Evolutionary conservation across 2,113 vertebrate genomes (phyloP).

Genomic region (Meleagris gallopavo): DNA sequence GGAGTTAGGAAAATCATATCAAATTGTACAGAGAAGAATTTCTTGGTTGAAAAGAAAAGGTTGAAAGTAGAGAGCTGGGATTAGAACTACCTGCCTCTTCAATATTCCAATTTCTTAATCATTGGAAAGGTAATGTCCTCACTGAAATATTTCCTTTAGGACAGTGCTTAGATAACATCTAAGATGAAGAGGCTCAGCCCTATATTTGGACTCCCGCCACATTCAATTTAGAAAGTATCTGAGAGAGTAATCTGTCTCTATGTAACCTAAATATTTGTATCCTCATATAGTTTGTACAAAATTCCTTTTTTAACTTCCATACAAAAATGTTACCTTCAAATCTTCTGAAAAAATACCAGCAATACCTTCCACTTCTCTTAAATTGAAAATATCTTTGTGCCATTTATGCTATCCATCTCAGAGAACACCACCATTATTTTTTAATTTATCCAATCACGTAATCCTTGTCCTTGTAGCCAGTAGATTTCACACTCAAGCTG

Average conservation of each 20-base stretch:
- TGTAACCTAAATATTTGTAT: neutral
- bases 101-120: neutral
- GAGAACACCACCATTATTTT: neutral
- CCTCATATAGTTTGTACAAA: neutral
- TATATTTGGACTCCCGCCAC: neutral
- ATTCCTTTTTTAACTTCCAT: neutral
- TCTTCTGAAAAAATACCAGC: neutral
- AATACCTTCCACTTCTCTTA: neutral
- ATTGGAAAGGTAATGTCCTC: neutral
- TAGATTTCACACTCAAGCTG: slow-evolving; percentile 38
- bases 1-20: neutral
- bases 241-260: neutral
- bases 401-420: neutral
- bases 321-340: neutral
- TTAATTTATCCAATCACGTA: neutral
- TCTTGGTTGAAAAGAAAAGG: neutral
- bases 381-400: neutral
- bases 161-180: neutral
- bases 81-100: neutral
- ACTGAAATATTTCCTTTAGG: neutral
- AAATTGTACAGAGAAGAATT: neutral
- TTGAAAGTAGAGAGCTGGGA: neutral
- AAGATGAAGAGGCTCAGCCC: neutral
- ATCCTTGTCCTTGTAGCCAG: neutral
- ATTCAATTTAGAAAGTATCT: neutral